Base-by-base conservation (phyloP, 2,888 invertebrate species). In the Drosophila limbata region DNA sequence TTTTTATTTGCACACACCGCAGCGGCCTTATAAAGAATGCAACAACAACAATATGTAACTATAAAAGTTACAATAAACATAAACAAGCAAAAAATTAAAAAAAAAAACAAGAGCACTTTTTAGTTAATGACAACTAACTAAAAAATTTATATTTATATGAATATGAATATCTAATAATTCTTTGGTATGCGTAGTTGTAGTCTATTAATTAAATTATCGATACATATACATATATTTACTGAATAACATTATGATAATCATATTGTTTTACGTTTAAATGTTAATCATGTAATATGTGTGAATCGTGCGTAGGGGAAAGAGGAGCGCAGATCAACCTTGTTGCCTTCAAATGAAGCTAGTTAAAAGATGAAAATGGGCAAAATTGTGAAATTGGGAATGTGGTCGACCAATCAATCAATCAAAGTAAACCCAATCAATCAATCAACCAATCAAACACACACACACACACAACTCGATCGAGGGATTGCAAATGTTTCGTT, bases 311-410 rank as follows among this genome's bases (percentile, higher is more conserved):
- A 56, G 47, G 66, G 25, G 21, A 21, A 21, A 21, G 21, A 25
- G 25, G 69, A 66, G 68, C 83, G 88, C 82, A 77, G 75, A 88
- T 84, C 90, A 90, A 91, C 91, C 91, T 91, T 91, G 90, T 91
- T 91, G 91, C 91, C 91, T 91, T 91, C 91, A 91, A 90, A 91
- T 86, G 91, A 91, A 91, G 91, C 91, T 91, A 91, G 91, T 90
- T 83, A 76, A 80, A 86, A 77, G 78, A 55, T 56, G 47, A 52
- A 35, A 47, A 63, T 37, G 17, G 51, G 37, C 40, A n/a, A 21
- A 13, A 47, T 57, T 33, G 37, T 13, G 33, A 19, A 50, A 21
- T 2, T 21, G 21, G 42, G 42, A 19, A 19, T 42, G 11, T 19
- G 15, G 28, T 59, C 52, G 5, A 19, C 8, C 33, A 21, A 39